Base-by-base conservation (phyloP, 2,113 vertebrate genomes). In the Rhinopomastus cyanomelas region DNA sequence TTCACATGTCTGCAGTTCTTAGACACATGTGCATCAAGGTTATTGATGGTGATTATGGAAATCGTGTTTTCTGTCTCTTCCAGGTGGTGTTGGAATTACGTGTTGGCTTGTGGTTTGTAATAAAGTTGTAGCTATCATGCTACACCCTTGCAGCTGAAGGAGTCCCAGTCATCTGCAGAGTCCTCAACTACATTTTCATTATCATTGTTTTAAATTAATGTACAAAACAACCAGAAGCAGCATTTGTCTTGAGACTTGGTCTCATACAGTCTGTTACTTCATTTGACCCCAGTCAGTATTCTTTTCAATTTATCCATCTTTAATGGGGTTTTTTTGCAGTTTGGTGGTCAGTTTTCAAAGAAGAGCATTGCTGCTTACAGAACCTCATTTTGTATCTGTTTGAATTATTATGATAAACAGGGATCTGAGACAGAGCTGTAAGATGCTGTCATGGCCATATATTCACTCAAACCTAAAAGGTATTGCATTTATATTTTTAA, bases 41-140 rank as follows among this genome's bases (percentile, higher is more conserved):
- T 74, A 6, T 6, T 57, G 51, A 59, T n/a, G 2, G 39, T 20
- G 34, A 11, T 60, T 16, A 12, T 53, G 90, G 22, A 92, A 15
- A 6, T 10, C 0, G 0, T n/a, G 32, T 16, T 68, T 71, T 96
- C 1, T 76, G 15, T 93, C 89, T 89, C 16, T 92, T 98, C 68
- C 96, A 99, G 99, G 99, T 96, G 99, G 98, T 42, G 98, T 99
- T 81, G 99, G 99, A 84, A 98, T 99, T 91, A 99, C 99, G 30
- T 99, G 98, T 91, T 99, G 99, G 99, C 97, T 99, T 71, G 98
- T 99, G 78, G 99, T 99, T 75, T 99, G 99, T 94, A 99, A 99
- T 96, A 99, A 99, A 96, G 99, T 99, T 11, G 98, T 99, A 53
- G 98, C 98, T 6, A 96, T 99, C 61, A 92, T 98, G 71, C 98